A percentile compares a stretch with the other conserved stretches of the same genome.
These are phyloP conservation scores for Rhabditophanes sp. DNA, from an alignment of 2,888 invertebrate species.

Conservation along the genomic window DNA sequence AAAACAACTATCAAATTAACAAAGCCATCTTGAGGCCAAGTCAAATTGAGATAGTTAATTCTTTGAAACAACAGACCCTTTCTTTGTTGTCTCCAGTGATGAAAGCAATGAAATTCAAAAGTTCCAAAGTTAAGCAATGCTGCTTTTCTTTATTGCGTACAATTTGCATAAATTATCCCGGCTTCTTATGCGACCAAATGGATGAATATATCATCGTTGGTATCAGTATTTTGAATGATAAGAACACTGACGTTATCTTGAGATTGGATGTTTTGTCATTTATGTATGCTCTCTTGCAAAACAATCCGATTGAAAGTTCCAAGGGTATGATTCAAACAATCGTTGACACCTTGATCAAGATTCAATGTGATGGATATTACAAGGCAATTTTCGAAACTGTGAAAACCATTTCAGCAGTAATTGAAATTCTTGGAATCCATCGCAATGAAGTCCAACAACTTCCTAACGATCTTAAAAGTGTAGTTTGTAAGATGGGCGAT, in stretches of 20 bases:
- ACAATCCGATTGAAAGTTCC: too few relatives aligned
- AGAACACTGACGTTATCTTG: conserved; percentile 1
- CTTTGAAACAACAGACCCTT: too few relatives aligned
- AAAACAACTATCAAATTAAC: too few relatives aligned
- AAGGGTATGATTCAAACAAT: too few relatives aligned
- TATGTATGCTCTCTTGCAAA: not conserved
- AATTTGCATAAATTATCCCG: conserved; percentile 9
- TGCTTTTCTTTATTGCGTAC: not conserved
- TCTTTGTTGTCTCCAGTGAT: too few relatives aligned
- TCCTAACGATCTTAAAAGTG: not conserved
- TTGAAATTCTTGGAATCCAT: not conserved
- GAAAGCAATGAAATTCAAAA: too few relatives aligned
- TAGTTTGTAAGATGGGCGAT: not conserved
- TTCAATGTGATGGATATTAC: too few relatives aligned
- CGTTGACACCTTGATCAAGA: too few relatives aligned
- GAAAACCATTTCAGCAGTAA: not conserved
- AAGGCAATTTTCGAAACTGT: not conserved
- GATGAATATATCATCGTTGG: not conserved
- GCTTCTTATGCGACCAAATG: conserved; percentile 6
- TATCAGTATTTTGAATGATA: conserved; percentile 66
- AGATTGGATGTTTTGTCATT: not conserved
- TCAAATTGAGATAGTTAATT: too few relatives aligned
- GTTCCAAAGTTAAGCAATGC: too few relatives aligned
- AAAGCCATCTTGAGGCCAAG: too few relatives aligned
- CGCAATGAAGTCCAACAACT: not conserved